phyloP scores from a whole-genome alignment of 2,113 vertebrate species.

The Amphiprion ocellaris region DNA sequence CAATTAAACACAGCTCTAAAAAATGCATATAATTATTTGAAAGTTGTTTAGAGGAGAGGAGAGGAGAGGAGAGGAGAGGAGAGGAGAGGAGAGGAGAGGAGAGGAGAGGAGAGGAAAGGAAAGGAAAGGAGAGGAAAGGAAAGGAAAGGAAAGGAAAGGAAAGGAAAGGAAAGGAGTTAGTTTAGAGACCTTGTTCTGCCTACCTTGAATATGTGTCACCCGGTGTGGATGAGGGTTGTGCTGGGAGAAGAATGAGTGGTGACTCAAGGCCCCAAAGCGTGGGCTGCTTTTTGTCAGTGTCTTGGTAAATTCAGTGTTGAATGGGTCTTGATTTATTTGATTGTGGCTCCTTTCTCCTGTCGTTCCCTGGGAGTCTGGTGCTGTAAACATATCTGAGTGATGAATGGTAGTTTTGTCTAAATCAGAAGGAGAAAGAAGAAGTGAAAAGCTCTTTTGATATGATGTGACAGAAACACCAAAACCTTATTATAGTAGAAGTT shows the following conservation, averaged over 20 bases:
- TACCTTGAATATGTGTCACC: conserved; percentile 88
- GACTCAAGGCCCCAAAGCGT: conserved; percentile 86
- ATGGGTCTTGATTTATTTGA: conserved; percentile 25
- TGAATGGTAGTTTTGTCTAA: neutral
- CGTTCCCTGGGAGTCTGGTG: conserved; percentile 39
- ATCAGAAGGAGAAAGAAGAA: neutral
- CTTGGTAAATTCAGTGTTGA: conserved; percentile 51
- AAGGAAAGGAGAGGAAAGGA: no score
- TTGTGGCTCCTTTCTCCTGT: conserved; percentile 58
- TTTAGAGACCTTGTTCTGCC: no score
- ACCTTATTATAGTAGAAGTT: neutral
- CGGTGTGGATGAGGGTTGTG: conserved; percentile 89
- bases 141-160: no score
- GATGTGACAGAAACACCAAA: neutral
- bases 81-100: no score
- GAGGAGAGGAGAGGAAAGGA: no score
- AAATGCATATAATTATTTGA: no score
- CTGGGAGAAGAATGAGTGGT: conserved; percentile 89
- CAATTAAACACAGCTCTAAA: no score
- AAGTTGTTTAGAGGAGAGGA: no score
- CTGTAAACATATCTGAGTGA: neutral
- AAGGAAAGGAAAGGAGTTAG: no score
- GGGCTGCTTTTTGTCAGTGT: conserved; percentile 59
- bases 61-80: conserved; percentile 56
- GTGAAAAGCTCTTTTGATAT: neutral